Evolutionary conservation across 2,797 vertebrate genomes (phyloP).

Genomic region (Lates japonicus): DNA sequence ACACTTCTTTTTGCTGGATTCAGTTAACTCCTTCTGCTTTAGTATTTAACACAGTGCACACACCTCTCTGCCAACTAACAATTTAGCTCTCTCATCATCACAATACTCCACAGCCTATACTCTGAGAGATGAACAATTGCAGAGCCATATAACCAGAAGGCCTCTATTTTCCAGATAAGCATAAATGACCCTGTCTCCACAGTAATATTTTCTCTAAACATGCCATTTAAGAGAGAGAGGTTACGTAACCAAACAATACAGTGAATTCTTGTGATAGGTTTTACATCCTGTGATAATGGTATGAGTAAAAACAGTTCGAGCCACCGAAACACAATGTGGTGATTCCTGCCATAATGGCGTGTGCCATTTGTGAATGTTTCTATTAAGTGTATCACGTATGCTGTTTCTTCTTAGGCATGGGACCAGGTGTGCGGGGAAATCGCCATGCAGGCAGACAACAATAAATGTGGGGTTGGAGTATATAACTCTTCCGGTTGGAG

Average conservation of each 20-base stretch:
- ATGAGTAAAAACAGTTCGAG: not conserved
- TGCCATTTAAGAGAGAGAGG: constrained; percentile 20
- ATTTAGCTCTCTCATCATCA: constrained; percentile 52
- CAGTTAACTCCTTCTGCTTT: not conserved
- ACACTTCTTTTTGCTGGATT: not conserved
- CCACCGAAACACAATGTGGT: not conserved
- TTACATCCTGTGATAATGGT: not conserved
- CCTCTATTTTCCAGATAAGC: constrained; percentile 27
- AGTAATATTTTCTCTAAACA: constrained; percentile 7
- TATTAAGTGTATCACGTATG: not conserved
- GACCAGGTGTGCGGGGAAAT: constrained; percentile 98
- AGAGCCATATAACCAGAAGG: constrained; percentile 12
- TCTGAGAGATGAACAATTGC: constrained; percentile 27
- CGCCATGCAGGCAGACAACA: constrained; percentile 98
- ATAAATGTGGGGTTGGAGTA: constrained; percentile 97
- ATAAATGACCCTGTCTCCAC: not conserved
- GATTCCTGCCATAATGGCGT: not conserved
- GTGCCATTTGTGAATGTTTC: not conserved
- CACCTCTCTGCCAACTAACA: constrained; percentile 24
- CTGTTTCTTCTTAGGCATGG: constrained; percentile 89
- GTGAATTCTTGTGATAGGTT: not conserved
- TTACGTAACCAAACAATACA: not conserved
- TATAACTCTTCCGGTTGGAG: constrained; percentile 97
- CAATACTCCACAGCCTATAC: constrained; percentile 15
- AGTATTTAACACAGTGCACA: not conserved